Base-by-base conservation (phyloP, 2,888 invertebrate species). In the Tenthredo mesomela region DNA sequence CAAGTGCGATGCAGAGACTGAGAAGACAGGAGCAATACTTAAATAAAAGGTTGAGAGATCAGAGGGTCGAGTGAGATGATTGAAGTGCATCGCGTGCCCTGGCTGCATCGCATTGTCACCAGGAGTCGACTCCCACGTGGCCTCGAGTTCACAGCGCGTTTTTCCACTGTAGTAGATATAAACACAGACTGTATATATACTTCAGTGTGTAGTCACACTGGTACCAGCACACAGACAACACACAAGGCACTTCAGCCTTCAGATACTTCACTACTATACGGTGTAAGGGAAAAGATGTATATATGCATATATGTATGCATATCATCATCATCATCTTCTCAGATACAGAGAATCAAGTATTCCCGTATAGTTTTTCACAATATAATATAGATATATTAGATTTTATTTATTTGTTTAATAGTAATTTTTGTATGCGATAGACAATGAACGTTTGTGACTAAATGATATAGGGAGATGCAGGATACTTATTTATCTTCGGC, bases 1-100 rank as follows among this genome's bases (percentile, higher is more conserved):
- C 65, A 70, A 67, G 82, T 80, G 80, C 61, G 80, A 80, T 33
- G 80, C 40, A 82, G 82, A 67, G 67, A 67, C 82, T 50, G 82
- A 67, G 70, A 82, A 82, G 65, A 82, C 70, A 82, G 70, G 82
- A 82, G 82, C 82, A 82, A 82, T 82, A 82, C 67, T 82, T 82
- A 82, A 82, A 82, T 82, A 67, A 67, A 82, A 67, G 82, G 82
- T 82, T 70, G 82, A 82, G 82, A 82, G 65, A 65, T 67, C 82
- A 82, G 82, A 82, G 82, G 82, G 82, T 82, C 82, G 82, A 82
- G 82, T 82, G 82, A 70, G 82, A 82, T 82, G 82, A 82, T 82
- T 82, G 82, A 82, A 82, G 82, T 82, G 82, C 82, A 82, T 82
- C 82, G 82, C 82, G 82, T 82, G 67, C 37, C 47, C 82, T 67